Evolutionary conservation across 2,113 vertebrate species (phyloP).

Genomic region (Osmerus eperlanus): DNA sequence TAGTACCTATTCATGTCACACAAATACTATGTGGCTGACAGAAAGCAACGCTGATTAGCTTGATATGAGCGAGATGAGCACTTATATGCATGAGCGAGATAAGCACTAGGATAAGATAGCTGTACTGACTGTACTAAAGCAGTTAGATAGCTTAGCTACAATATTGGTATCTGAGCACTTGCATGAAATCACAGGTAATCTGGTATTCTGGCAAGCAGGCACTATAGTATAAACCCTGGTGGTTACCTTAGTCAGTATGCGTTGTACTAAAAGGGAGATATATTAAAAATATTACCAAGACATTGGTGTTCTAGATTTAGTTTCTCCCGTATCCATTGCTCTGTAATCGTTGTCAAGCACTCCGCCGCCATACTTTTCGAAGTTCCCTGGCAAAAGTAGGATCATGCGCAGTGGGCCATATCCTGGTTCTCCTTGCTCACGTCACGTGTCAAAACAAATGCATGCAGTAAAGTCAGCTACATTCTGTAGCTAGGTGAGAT

Average conservation of each 20-base stretch:
- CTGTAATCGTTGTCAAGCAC: slow-evolving; percentile 62
- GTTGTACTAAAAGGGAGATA: neutral
- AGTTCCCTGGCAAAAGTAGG: slow-evolving; percentile 26
- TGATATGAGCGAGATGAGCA: too few relatives aligned
- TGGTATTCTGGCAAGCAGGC: too few relatives aligned
- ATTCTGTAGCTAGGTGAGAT: neutral
- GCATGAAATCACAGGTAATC: too few relatives aligned
- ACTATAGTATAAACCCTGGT: neutral
- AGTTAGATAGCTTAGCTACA: too few relatives aligned
- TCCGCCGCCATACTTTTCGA: slow-evolving; percentile 74
- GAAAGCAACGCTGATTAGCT: too few relatives aligned
- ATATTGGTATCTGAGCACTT: too few relatives aligned
- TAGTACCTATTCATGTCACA: too few relatives aligned
- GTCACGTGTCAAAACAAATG: slow-evolving; percentile 62
- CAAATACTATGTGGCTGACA: too few relatives aligned
- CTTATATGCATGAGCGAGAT: too few relatives aligned
- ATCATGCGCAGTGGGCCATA: slow-evolving; percentile 50
- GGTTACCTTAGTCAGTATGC: too few relatives aligned
- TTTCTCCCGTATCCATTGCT: slow-evolving; percentile 72
- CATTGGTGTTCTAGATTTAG: slow-evolving; percentile 62
- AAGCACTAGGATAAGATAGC: too few relatives aligned
- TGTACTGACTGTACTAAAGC: too few relatives aligned
- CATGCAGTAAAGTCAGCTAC: neutral
- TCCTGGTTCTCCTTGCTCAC: neutral
- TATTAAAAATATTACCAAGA: slow-evolving; percentile 64